A percentile compares a stretch with the other conserved stretches of the same genome.
Evolutionary conservation across 2,113 vertebrate genomes (phyloP).

Genomic region (Otis tarda): DNA sequence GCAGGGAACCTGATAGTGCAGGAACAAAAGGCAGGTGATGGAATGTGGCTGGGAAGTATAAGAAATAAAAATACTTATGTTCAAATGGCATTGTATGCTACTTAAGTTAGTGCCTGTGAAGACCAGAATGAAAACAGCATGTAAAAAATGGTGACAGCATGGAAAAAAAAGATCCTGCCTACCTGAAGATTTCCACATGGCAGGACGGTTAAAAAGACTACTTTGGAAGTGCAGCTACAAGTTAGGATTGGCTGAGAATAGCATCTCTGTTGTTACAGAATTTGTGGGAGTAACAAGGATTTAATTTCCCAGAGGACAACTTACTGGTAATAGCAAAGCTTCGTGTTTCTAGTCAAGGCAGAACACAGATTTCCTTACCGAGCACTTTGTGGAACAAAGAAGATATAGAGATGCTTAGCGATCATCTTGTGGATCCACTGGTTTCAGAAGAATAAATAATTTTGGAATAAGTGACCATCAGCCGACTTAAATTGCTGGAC

Average conservation of each 20-base stretch:
- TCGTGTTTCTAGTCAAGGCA: background rate
- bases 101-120: background rate
- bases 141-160: background rate
- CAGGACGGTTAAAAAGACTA: background rate
- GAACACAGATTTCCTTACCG: background rate
- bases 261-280: background rate
- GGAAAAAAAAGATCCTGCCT: background rate
- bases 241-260: background rate
- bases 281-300: background rate
- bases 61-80: background rate
- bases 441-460: background rate
- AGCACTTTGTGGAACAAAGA: background rate
- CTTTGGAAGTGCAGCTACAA: background rate
- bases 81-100: accelerated
- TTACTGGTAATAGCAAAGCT: background rate
- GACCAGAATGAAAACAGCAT: background rate
- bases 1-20: background rate
- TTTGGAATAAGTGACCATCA: background rate
- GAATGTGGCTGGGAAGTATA: background rate
- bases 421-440: background rate
- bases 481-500: background rate
- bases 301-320: background rate
- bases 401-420: background rate
- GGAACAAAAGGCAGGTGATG: background rate
- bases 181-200: background rate